Evolutionary conservation across 2,888 invertebrate genomes (phyloP), one percentile per base, ranked within the genome.

Genomic region (Drosophila nigricruria): DNA sequence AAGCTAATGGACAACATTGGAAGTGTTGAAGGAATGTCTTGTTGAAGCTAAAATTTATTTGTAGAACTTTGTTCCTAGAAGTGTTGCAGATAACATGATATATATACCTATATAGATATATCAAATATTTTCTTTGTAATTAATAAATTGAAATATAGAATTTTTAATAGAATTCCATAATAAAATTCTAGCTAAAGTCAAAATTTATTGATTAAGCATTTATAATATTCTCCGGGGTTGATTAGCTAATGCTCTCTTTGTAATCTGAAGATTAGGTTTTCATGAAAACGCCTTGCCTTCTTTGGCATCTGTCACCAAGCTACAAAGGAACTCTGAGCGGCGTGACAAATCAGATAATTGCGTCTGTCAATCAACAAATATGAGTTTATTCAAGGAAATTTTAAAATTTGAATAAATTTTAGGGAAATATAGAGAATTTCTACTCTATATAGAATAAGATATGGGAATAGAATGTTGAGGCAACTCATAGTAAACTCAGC

Each of bases 261-360:
- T 42, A 20, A 42, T 14, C 56, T 30, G 20, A 56, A 56, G 56
- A 56, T 56, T 42, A 56, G 40, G 42, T 30, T 30, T 42, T 30
- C 30, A 30, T 8, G 30, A 14, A 56, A 42, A 30, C 14, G 27
- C 27, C 54, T 30, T 30, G 36, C 56, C 56, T 42, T 56, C 56
- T 16, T 1, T 18, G 23, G 34, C 43, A 45, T 25, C 45, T 58
- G 45, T 14, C 45, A 27, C 57, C 57, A 18, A 1, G 34, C 45
- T 4, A 5, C 18, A 34, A 45, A 47, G 14, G 3, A 14, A 14
- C 23, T 27, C 25, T 27, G 25, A 16, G 36, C 18, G 40, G 27
- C 58, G 23, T 58, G 58, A 58, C 47, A 47, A 58, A 58, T 58
- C 36, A 58, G 36, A 36, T 58, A 58, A 47, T 47, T 58, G 58